phyloP scores from a whole-genome alignment of 2,113 vertebrate genomes.

The Hiodon tergisus region DNA sequence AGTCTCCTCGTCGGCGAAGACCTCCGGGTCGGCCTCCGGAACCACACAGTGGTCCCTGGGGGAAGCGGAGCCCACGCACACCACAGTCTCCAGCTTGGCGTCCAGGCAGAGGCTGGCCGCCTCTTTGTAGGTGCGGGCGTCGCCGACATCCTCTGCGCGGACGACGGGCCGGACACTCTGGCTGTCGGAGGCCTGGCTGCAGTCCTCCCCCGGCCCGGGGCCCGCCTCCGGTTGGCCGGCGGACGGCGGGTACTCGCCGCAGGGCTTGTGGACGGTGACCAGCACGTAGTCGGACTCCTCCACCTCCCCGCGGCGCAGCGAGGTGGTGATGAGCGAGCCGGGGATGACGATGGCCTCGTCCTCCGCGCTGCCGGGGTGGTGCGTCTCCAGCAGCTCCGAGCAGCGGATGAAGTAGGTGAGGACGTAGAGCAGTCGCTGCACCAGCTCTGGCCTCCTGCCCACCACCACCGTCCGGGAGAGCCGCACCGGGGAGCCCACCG shows the following conservation, averaged over 20 bases:
- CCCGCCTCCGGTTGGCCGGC: conserved; percentile 55
- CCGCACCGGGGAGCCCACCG: conserved; percentile 93
- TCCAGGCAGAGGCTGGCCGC: conserved; percentile 55
- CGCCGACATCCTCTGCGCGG: conserved; percentile 51
- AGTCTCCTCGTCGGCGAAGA: conserved; percentile 38
- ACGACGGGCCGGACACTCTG: conserved; percentile 48
- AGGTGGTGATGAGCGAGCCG: conserved; percentile 93
- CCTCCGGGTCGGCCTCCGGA: conserved; percentile 42
- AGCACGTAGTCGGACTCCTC: conserved; percentile 96
- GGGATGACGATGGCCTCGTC: conserved; percentile 93
- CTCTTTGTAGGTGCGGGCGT: conserved; percentile 55
- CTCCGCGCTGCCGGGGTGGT: conserved; percentile 84
- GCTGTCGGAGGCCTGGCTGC: conserved; percentile 54
- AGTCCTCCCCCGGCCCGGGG: conserved; percentile 46
- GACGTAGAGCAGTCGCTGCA: conserved; percentile 91
- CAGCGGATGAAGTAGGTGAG: conserved; percentile 98
- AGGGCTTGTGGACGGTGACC: conserved; percentile 90
- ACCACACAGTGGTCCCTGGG: conserved; percentile 50
- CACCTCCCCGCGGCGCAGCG: conserved; percentile 88
- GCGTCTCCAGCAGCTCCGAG: conserved; percentile 92
- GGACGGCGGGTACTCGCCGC: conserved; percentile 70
- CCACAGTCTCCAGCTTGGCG: conserved; percentile 65
- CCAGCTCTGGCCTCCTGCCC: conserved; percentile 86
- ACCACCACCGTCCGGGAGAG: conserved; percentile 85
- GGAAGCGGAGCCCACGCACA: conserved; percentile 65